A percentile compares a stretch with the other conserved stretches of the same genome.
Conservation (phyloP, 2,888 invertebrate species). For the Camptogramma bilineatum region DNA sequence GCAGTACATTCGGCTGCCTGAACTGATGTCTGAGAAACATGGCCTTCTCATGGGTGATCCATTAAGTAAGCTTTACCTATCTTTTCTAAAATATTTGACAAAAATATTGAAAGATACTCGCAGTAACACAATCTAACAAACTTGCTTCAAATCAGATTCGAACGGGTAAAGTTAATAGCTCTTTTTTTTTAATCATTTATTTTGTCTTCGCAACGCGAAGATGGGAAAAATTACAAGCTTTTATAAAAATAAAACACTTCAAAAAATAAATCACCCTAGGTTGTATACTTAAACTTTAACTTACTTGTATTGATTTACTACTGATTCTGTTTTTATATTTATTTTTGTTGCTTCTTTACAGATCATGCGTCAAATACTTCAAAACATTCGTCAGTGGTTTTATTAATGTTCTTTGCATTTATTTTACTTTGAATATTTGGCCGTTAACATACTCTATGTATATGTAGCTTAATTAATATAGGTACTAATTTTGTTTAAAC, state of each 20-base stretch:
- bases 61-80: slow-evolving; percentile 19
- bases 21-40: slow-evolving; percentile 36
- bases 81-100: not conserved
- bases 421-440: slow-evolving; percentile 17
- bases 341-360: slow-evolving; percentile 23
- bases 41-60: slow-evolving; percentile 32
- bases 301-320: not conserved
- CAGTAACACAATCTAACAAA: no score
- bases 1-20: slow-evolving; percentile 53
- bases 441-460: not conserved
- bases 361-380: slow-evolving; percentile 19
- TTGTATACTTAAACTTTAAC: no score
- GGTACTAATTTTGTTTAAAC: slow-evolving; percentile 12
- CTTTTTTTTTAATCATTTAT: no score
- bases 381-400: slow-evolving; percentile 16
- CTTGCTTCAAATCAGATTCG: no score
- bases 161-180: no score
- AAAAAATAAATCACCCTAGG: slow-evolving; percentile 5
- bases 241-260: no score
- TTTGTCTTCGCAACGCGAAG: no score
- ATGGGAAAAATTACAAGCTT: no score
- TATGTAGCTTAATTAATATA: slow-evolving; percentile 1
- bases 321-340: not conserved
- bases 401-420: slow-evolving; percentile 25
- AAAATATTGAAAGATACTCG: no score